Evolutionary conservation across 2,888 invertebrate genomes (phyloP).

Genomic region (Alviniconcha strummeri): DNA sequence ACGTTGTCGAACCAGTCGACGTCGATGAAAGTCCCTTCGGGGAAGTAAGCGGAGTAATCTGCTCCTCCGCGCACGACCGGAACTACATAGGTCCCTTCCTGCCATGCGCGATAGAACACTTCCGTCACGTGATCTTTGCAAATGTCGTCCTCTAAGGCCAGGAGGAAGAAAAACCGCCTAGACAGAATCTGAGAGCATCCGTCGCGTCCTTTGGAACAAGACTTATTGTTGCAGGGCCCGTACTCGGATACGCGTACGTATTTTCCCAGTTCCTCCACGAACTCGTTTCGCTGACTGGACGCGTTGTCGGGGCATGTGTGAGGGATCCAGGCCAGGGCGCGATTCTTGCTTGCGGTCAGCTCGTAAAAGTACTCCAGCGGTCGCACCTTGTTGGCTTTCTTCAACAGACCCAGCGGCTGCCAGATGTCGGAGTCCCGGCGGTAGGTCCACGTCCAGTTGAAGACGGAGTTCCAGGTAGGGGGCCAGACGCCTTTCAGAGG

Average conservation of each 20-base stretch:
- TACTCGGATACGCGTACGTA: neutral
- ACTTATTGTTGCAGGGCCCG: constrained; percentile 9
- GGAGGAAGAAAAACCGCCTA: constrained; percentile 22
- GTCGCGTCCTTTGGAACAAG: neutral
- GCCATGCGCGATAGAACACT: constrained; percentile 32
- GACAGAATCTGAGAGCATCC: constrained; percentile 10
- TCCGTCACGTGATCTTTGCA: constrained; percentile 28
- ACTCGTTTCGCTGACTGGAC: constrained; percentile 19
- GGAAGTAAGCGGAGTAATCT: constrained; percentile 15
- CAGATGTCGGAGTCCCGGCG: constrained; percentile 28
- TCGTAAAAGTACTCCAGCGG: constrained; percentile 5
- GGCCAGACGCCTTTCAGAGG: neutral
- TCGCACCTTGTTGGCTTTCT: neutral
- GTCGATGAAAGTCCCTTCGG: constrained; percentile 24
- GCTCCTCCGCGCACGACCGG: constrained; percentile 28
- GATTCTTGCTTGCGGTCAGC: constrained; percentile 6
- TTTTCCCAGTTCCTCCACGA: constrained; percentile 7
- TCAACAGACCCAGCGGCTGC: constrained; percentile 26
- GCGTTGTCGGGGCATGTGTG: neutral
- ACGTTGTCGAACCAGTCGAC: constrained; percentile 27
- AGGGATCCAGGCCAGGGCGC: constrained; percentile 10
- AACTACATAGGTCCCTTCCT: constrained; percentile 12
- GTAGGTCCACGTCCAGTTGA: constrained; percentile 33
- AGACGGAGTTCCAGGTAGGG: constrained; percentile 3
- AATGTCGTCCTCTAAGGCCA: constrained; percentile 24